A percentile compares a stretch with the other conserved stretches of the same genome.
phyloP scores from a whole-genome alignment of 2,888 invertebrate genomes.

The Penaeus monodon region DNA sequence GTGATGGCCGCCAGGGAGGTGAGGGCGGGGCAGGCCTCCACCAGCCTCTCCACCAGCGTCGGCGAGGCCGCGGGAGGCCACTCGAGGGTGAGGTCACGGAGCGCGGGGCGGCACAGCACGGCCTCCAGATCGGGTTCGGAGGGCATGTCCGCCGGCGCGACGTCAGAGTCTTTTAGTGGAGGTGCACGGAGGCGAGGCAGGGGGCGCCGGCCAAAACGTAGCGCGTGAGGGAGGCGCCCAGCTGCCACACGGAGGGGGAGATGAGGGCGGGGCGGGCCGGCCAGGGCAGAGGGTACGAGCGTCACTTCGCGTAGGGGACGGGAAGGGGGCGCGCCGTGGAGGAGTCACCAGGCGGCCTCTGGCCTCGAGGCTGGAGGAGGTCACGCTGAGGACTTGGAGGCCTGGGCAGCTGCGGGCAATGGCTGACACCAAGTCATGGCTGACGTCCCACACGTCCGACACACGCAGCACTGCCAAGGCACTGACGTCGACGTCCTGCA shows the following conservation, averaged over 20 bases:
- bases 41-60: slow-evolving; percentile 17
- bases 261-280: slow-evolving; percentile 37
- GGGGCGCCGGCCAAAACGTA: slow-evolving; percentile 28
- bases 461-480: slow-evolving; percentile 33
- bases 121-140: slow-evolving; percentile 19
- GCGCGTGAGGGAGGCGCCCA: slow-evolving; percentile 35
- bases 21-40: slow-evolving; percentile 38
- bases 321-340: slow-evolving; percentile 22
- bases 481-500: slow-evolving; percentile 3
- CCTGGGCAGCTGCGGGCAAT: slow-evolving; percentile 31
- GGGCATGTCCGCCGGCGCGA: slow-evolving; percentile 18
- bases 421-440: slow-evolving; percentile 41
- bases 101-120: slow-evolving; percentile 4
- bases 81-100: slow-evolving; percentile 20
- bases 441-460: slow-evolving; percentile 51
- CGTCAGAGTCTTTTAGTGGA: slow-evolving; percentile 30
- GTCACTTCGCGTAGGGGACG: slow-evolving; percentile 27
- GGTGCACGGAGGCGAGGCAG: slow-evolving; percentile 8
- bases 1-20: slow-evolving; percentile 29
- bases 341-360: slow-evolving; percentile 25
- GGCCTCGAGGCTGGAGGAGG: slow-evolving; percentile 41
- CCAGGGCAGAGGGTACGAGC: slow-evolving; percentile 23
- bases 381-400: slow-evolving; percentile 35
- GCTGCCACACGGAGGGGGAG: slow-evolving; percentile 37
- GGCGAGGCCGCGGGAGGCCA: slow-evolving; percentile 40